These are phyloP conservation scores for Tragelaphus scriptus DNA, from an alignment of 2,113 vertebrate species.

Conservation along the genomic window DNA sequence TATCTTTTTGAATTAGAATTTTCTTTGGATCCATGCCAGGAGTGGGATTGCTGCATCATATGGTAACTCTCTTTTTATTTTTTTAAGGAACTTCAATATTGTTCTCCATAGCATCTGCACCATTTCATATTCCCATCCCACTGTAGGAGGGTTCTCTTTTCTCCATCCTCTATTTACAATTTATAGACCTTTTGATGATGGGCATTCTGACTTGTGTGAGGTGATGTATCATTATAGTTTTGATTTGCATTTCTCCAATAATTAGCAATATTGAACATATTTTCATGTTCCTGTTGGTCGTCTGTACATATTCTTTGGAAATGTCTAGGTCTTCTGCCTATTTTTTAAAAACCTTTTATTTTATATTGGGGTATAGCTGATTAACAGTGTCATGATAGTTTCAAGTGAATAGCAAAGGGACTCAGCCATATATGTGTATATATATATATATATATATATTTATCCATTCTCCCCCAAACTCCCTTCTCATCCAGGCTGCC, in stretches of 20 bases:
- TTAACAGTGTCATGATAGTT: neutral
- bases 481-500: neutral
- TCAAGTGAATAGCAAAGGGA: neutral
- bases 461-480: neutral
- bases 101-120: neutral
- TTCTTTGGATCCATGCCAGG: neutral
- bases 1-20: neutral
- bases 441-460: too few species aligned
- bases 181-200: neutral
- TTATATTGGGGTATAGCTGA: neutral
- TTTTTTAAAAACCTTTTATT: neutral
- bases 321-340: neutral
- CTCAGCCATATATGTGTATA: neutral
- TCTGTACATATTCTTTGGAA: neutral
- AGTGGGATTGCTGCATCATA: neutral
- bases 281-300: neutral
- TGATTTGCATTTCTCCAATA: neutral
- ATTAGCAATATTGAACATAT: neutral
- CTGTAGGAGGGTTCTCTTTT: neutral
- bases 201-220: neutral
- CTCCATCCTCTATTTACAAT: neutral
- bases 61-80: neutral
- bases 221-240: neutral
- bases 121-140: neutral
- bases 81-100: neutral